A percentile compares a stretch with the other conserved stretches of the same genome.
These are phyloP conservation scores for Calidris pugnax DNA, from an alignment of 2,113 vertebrate genomes.

Conservation along the genomic window DNA sequence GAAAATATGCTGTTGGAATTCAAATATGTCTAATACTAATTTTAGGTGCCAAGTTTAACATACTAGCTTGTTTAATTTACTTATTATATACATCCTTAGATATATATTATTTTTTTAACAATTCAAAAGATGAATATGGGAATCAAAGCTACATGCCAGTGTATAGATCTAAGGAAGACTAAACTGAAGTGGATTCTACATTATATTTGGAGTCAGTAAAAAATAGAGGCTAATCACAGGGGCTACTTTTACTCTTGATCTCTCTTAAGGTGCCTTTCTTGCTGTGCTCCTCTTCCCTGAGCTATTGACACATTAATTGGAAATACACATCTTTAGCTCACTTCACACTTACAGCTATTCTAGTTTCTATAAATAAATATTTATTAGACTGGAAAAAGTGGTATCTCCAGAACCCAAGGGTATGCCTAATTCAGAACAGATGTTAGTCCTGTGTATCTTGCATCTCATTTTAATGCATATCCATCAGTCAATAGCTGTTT, in stretches of 20 bases:
- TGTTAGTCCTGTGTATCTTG: neutral
- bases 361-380: neutral
- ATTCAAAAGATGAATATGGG: neutral
- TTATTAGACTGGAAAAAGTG: neutral
- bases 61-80: neutral
- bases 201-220: neutral
- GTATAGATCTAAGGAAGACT: neutral
- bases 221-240: neutral
- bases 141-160: neutral
- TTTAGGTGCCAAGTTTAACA: neutral
- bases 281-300: neutral
- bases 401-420: neutral
- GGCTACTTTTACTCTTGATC: neutral
- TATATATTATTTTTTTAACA: neutral
- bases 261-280: neutral
- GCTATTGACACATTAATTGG: neutral
- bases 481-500: neutral
- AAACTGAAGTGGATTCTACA: neutral
- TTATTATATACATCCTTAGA: neutral
- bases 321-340: neutral
- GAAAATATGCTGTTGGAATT: neutral
- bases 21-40: neutral
- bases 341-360: neutral
- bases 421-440: slow-evolving; percentile 1
- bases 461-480: neutral